Percentiles rank a stretch among this genome's conserved stretches.
Conservation (phyloP, 2,888 invertebrate species). For the Noctua pronuba region DNA sequence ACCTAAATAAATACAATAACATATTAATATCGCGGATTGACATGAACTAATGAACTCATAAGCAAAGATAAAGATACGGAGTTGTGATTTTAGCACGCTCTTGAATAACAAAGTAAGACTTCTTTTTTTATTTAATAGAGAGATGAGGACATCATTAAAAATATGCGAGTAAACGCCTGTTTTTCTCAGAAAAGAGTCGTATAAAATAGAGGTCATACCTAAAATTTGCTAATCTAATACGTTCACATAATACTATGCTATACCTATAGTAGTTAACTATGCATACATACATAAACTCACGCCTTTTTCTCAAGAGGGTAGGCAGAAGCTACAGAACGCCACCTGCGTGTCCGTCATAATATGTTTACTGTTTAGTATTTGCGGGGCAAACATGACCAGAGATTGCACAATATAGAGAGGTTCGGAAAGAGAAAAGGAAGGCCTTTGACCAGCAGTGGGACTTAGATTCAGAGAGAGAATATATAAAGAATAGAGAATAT, state of each 20-base stretch:
- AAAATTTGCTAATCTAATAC: not conserved
- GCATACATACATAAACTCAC: not conserved
- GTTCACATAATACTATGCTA: not conserved
- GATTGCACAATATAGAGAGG: not conserved
- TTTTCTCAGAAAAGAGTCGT: not conserved
- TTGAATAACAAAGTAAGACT: not conserved
- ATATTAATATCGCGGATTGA: slow-evolving; percentile 17
- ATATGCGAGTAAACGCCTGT: not conserved
- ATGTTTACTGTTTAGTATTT: not conserved
- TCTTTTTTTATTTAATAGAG: not conserved
- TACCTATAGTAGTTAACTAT: not conserved
- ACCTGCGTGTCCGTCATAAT: not conserved
- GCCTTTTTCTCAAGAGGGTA: not conserved
- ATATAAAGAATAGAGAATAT: too few relatives aligned
- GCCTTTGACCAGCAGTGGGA: not conserved
- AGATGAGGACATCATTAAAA: slow-evolving; percentile 20
- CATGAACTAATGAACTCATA: slow-evolving; percentile 46
- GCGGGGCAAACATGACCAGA: not conserved
- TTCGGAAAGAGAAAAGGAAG: not conserved
- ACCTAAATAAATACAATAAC: slow-evolving; percentile 36
- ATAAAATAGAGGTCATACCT: slow-evolving; percentile 7
- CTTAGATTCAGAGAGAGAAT: too few relatives aligned
- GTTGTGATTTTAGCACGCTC: slow-evolving; percentile 25
- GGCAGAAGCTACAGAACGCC: not conserved
- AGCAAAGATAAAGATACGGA: slow-evolving; percentile 29